phyloP scores from a whole-genome alignment of 2,888 invertebrate genomes.

The Euspilapteryx auroguttella region DNA sequence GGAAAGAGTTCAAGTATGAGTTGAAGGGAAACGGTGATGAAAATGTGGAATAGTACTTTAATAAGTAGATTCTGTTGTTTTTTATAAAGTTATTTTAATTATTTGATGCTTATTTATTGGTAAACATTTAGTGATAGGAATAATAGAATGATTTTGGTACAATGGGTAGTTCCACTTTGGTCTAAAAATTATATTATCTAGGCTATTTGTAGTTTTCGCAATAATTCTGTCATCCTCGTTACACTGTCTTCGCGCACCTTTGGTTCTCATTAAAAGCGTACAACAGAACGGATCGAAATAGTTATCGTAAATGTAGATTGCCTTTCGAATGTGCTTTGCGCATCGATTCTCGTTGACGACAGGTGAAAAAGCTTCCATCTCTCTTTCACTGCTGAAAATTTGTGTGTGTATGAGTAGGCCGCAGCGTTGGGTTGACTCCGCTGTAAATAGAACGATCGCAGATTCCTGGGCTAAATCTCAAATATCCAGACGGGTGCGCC shows the following conservation, averaged over 20 bases:
- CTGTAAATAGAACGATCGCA: conserved; percentile 57
- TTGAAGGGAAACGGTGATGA: conserved; percentile 10
- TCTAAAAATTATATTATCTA: no score
- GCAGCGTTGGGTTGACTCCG: conserved; percentile 32
- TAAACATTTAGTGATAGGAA: no score
- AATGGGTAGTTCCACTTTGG: no score
- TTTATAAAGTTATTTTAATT: no score
- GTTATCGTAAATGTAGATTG: conserved; percentile 55
- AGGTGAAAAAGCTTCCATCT: conserved; percentile 27
- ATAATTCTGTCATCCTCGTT: no score
- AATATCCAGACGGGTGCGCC: conserved; percentile 68
- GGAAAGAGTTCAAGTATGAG: conserved; percentile 35
- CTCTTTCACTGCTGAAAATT: conserved; percentile 20
- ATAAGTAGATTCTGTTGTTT: no score
- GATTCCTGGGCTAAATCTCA: conserved; percentile 66
- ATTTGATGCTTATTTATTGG: no score
- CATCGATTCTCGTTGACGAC: conserved; percentile 15
- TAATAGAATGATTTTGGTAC: no score
- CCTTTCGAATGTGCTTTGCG: conserved; percentile 37
- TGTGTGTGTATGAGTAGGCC: conserved; percentile 22
- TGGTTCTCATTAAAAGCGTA: no score
- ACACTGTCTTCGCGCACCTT: no score
- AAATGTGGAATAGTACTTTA: conserved; percentile 3
- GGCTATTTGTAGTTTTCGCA: no score
- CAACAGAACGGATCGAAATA: conserved; percentile 46